These are phyloP conservation scores for Calliphora vicina DNA, from an alignment of 1,140 invertebrate genomes.

Conservation along the genomic window DNA sequence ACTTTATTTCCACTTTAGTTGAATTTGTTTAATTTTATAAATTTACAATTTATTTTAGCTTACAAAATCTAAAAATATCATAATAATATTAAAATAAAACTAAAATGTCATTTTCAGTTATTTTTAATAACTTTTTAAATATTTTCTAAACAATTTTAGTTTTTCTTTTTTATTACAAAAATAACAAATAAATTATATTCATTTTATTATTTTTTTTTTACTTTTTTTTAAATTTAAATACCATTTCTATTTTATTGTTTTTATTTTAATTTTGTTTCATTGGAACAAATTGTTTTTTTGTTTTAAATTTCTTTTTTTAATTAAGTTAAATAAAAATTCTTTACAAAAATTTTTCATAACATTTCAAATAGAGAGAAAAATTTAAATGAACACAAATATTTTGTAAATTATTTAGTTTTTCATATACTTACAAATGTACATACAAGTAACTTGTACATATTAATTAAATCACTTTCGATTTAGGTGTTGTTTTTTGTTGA, in stretches of 20 bases:
- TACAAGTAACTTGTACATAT: too few species aligned
- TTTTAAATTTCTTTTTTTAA: not conserved
- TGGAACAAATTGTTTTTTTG: not conserved
- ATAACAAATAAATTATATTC: not conserved
- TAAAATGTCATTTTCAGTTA: not conserved
- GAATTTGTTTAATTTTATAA: too few species aligned
- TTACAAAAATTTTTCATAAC: not conserved
- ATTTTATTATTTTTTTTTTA: not conserved
- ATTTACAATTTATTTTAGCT: too few species aligned
- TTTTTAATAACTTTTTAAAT: not conserved
- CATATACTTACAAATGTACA: too few species aligned
- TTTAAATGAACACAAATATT: too few species aligned
- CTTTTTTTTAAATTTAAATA: not conserved
- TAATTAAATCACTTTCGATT: too few species aligned
- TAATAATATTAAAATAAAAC: not conserved
- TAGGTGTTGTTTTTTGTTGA: too few species aligned
- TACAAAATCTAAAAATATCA: too few species aligned
- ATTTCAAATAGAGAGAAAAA: too few species aligned
- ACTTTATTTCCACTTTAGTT: too few species aligned
- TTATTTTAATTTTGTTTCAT: not conserved
- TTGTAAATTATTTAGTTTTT: too few species aligned
- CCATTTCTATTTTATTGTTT: not conserved
- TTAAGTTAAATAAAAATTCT: not conserved
- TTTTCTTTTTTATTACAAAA: not conserved
- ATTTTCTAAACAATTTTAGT: not conserved